Base-by-base conservation (phyloP, 2,113 vertebrate species). In the Callithrix jacchus region DNA sequence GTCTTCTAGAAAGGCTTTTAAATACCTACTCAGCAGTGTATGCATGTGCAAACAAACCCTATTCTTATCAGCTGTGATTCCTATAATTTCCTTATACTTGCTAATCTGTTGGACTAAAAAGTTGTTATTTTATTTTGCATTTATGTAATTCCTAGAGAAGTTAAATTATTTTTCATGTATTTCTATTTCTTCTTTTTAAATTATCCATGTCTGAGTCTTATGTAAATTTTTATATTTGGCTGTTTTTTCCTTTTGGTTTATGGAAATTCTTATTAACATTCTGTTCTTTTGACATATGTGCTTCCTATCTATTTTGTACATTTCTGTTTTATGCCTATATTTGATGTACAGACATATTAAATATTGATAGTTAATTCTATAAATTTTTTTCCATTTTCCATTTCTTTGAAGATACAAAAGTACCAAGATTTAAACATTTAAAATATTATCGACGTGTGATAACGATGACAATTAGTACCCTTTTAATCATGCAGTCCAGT, bases 321-420 rank as follows among this genome's bases (percentile, higher is more conserved):
- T 61, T 95, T 90, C 45, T 8, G 40, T 68, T 92, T 87, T 64
- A 54, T 80, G 83, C 58, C 74, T 76, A 17, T 91, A 76, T 49
- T 83, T 73, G 30, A 40, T 79, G 2, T 58, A 70, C 4, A 85
- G 35, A 64, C 6, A 21, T 47, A 25, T n/a, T n/a, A 87, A 82
- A 77, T 94, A 77, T 82, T 84, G 88, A 58, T 25, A 89, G 40
- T 45, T 73, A 85, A 89, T 52, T 95, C 49, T 96, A 21, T 16
- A 93, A 64, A 52, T 30, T 4, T 79, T 82, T 82, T 71, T 71
- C 42, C 49, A 79, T 87, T 47, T 87, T 49, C 11, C 13, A 77
- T 74, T 93, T 85, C n/a, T 30, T 91, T 93, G 49, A 73, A 52
- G 68, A 74, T 68, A 52, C 83, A 30, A 68, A 83, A 86, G 45